Evolutionary conservation across 2,797 vertebrate species (phyloP).

Genomic region (Delichon dasypus): DNA sequence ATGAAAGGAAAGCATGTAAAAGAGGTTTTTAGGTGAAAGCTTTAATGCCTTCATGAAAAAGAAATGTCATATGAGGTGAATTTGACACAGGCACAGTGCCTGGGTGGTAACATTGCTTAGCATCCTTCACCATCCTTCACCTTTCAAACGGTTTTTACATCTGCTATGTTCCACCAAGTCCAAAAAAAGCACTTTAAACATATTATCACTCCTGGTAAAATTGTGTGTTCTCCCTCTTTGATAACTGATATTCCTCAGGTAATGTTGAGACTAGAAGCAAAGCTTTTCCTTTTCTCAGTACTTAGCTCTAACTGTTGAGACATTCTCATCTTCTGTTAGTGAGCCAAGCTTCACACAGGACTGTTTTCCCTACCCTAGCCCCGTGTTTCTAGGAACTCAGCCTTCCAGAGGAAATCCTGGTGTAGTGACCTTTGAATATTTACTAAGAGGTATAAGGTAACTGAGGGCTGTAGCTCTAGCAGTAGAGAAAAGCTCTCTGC

Average conservation of each 20-base stretch:
- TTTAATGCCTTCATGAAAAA: neutral
- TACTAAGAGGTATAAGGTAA: neutral
- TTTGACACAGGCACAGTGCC: neutral
- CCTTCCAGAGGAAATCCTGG: neutral
- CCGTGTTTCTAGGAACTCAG: neutral
- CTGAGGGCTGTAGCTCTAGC: neutral
- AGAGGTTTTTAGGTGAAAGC: neutral
- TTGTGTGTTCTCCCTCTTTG: neutral
- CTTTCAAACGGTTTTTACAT: neutral
- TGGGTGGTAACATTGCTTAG: neutral
- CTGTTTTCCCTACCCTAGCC: neutral
- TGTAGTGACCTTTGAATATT: neutral
- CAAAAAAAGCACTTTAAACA: neutral
- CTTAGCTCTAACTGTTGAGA: neutral
- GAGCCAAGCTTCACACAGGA: neutral
- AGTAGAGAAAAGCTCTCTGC: neutral
- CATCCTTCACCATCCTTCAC: neutral
- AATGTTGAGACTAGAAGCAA: neutral
- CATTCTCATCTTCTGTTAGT: neutral
- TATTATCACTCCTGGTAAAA: neutral
- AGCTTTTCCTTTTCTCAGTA: neutral
- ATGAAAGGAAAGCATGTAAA: neutral
- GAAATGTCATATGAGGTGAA: neutral
- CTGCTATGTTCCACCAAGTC: neutral
- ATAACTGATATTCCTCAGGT: neutral